Evolutionary conservation across 2,888 invertebrate species (phyloP), one percentile per base, ranked within the genome.

Genomic region (Acleris emargana): DNA sequence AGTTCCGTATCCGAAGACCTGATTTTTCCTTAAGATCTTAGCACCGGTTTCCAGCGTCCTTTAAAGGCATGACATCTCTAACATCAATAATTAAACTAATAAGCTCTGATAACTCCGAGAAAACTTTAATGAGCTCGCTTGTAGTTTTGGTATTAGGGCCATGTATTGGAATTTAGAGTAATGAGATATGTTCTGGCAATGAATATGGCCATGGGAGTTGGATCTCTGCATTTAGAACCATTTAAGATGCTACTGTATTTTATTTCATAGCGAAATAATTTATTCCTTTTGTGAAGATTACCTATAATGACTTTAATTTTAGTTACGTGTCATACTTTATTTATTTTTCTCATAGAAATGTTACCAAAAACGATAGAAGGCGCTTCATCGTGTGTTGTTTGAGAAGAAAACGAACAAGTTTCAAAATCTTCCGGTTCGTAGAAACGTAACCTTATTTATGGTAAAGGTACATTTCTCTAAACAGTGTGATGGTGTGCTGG

Each of bases 101-200:
- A 53, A 53, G 58, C 42, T 42, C 18, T 2, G 16, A 57, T 57
- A 25, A 22, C 47, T 62, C 62, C 17, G n/a, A 53, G 58, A 64
- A 64, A 18, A n/a, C 45, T 32, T 42, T 64, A 64, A 64, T 58
- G 47, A 53, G 58, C 42, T 53, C 13, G 53, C 47, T 58, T 52
- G 18, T 58, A 20, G 43, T 18, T 51, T 32, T 63, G 57, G 38
- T 55, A 57, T 52, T 58, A 50, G 58, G 32, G 43, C 16, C 58
- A 18, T 32, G 51, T 58, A 45, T 58, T 51, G 58, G 58, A 52
- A 63, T 58, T 58, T 16, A 20, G 20, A 45, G 57, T 28, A 20
- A 57, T 32, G 16, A 28, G 32, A 11, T 38, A 49, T n/a, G 28
- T 11, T 11, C 5, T 28, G n/a, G 17, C 17, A 43, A 54, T 54